Evolutionary conservation across 2,888 invertebrate species (phyloP), one percentile per base, ranked within the genome.

Genomic region (Drosophila anceps): DNA sequence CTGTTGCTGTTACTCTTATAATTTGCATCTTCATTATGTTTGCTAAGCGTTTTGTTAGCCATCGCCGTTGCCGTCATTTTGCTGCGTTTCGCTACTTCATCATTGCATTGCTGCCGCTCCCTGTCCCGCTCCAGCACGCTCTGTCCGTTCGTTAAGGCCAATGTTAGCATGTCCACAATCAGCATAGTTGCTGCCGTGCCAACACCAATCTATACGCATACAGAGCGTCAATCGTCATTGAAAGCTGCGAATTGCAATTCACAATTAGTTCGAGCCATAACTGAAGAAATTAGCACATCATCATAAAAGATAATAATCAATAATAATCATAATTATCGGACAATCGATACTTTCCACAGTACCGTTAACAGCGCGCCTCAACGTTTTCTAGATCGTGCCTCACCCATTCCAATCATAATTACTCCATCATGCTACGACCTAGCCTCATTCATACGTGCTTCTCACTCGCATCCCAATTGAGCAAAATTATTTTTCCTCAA

Each of bases 161-260:
- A 50, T 35, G 90, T 85, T 58, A 86, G 69, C 86, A 86, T 86
- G 71, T 86, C 86, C 71, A 90, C 90, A 77, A 86, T 88, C 44
- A 86, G 84, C 86, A 86, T 86, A 54, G 50, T 74, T 72, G 72
- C 57, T 55, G 53, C 61, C 55, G 53, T 20, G 31, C n/a, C 12
- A 7, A 12, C 50, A n/a, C 51, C 51, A 53, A 57, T 65, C 57
- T 27, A 69, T 37, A 68, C 46, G 1, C 9, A 46, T 31, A 7
- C 31, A 48, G 5, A 4, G 27, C 51, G 24, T 58, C 37, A 37
- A 46, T 33, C 44, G 29, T 48, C 70, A 70, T 70, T 24, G 37
- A 33, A 33, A 44, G 46, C 69, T 60, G 60, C 29, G 57, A 64
- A 69, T 59, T 51, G 35, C 18, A 74, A 76, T 65, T 63, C 55